Evolutionary conservation across 2,113 vertebrate species (phyloP).

Genomic region (Gobius niger): DNA sequence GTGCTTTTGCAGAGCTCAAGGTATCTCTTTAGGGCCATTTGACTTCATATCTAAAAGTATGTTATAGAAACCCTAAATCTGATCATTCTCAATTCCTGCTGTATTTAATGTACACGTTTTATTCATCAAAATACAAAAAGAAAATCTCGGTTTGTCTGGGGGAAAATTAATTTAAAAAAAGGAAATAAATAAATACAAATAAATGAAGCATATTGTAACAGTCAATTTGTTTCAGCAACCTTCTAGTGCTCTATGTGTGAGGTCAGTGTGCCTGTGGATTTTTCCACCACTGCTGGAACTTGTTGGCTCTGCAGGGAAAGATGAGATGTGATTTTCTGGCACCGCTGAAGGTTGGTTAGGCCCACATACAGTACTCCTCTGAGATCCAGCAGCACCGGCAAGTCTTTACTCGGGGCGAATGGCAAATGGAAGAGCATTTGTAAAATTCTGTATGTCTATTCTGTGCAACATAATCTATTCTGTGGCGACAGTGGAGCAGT

Average conservation of each 20-base stretch:
- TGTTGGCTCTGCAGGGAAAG: conserved; percentile 40
- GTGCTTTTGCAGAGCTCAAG: too few relatives aligned
- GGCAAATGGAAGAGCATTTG: conserved; percentile 18
- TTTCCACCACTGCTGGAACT: conserved; percentile 39
- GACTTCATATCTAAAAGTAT: too few relatives aligned
- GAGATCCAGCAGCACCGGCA: conserved; percentile 46
- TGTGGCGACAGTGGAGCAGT: too few relatives aligned
- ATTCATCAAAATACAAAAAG: too few relatives aligned
- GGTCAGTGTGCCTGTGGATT: conserved; percentile 22
- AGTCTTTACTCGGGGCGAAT: conserved; percentile 47
- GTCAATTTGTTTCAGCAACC: neutral
- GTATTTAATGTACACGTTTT: too few relatives aligned
- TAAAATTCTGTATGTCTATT: conserved; percentile 30
- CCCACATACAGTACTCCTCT: conserved; percentile 45
- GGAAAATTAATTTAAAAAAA: too few relatives aligned
- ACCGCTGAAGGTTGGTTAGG: conserved; percentile 47
- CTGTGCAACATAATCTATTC: conserved; percentile 1
- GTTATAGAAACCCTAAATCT: too few relatives aligned
- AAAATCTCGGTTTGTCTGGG: too few relatives aligned
- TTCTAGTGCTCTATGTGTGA: conserved; percentile 1
- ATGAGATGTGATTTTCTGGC: conserved; percentile 46
- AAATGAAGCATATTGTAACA: neutral
- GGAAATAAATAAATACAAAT: neutral
- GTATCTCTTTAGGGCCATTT: too few relatives aligned
- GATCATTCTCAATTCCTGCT: too few relatives aligned